Conservation (phyloP, 2,113 vertebrate species). For the Microcebus ravelobensis region DNA sequence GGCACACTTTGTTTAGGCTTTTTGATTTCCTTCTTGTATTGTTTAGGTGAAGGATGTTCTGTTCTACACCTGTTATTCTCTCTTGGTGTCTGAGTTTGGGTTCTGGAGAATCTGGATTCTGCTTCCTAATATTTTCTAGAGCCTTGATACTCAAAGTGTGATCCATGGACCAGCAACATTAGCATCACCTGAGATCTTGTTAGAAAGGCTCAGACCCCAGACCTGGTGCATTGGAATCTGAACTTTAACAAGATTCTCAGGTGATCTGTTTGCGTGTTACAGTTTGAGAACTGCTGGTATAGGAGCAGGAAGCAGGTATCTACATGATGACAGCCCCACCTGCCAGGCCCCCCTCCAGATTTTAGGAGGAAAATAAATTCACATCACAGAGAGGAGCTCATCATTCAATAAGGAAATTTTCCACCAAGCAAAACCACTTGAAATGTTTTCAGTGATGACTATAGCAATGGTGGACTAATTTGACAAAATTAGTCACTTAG, state of each 20-base stretch:
- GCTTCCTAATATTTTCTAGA: background rate
- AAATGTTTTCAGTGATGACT: slow-evolving; percentile 45
- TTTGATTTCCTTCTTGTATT: background rate
- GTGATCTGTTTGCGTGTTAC: background rate
- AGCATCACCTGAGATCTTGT: background rate
- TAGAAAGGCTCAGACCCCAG: background rate
- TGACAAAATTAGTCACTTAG: background rate
- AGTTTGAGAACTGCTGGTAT: background rate
- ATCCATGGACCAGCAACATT: background rate
- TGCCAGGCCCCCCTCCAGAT: background rate
- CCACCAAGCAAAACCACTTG: slow-evolving; percentile 9
- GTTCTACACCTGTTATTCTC: background rate
- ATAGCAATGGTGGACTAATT: background rate
- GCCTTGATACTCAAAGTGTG: background rate
- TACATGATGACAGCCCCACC: background rate
- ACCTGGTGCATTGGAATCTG: background rate
- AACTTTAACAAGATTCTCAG: background rate
- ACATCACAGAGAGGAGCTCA: background rate
- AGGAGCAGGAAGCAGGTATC: background rate
- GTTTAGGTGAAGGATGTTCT: background rate
- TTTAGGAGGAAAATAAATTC: slow-evolving; percentile 15
- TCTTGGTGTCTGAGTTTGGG: slow-evolving; percentile 25
- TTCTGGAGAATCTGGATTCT: slow-evolving; percentile 10
- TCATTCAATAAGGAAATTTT: slow-evolving; percentile 32
- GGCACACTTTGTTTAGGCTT: background rate